These are phyloP conservation scores for Xiphydria camelus DNA, from an alignment of 2,888 invertebrate species.

Conservation along the genomic window DNA sequence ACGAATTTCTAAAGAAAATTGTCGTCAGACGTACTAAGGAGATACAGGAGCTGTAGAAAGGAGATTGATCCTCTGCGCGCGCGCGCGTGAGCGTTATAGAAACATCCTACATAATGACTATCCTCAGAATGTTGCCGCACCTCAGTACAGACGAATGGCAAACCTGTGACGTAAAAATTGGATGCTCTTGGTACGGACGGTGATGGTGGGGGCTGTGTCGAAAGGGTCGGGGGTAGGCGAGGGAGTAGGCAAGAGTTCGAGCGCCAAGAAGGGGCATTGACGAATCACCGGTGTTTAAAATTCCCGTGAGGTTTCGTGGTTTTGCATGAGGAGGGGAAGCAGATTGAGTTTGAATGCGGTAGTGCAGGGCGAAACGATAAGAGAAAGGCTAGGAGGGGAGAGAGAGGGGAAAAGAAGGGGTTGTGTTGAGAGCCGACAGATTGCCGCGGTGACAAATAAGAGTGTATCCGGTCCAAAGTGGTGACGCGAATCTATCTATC, in stretches of 20 bases:
- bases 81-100: no score
- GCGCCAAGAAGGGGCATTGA: constrained; percentile 24
- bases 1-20: no score
- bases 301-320: constrained; percentile 45
- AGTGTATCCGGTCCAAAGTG: constrained; percentile 48
- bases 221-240: constrained; percentile 14
- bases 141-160: no score
- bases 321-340: constrained; percentile 20
- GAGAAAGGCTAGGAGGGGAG: constrained; percentile 5
- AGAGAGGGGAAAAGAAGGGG: constrained; percentile 32
- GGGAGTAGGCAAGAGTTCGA: constrained; percentile 8
- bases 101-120: no score
- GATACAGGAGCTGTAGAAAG: no score
- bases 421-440: constrained; percentile 47
- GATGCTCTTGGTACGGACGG: no score
- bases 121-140: no score
- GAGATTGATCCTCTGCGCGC: no score
- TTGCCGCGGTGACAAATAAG: constrained; percentile 51
- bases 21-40: no score
- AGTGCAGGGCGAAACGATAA: no score
- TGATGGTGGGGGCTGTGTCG: constrained; percentile 2
- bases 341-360: no score
- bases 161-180: background rate
- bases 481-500: constrained; percentile 52
- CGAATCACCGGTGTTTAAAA: constrained; percentile 48